Conservation (phyloP, 2,113 vertebrate species). For the Xiphophorus hellerii region DNA sequence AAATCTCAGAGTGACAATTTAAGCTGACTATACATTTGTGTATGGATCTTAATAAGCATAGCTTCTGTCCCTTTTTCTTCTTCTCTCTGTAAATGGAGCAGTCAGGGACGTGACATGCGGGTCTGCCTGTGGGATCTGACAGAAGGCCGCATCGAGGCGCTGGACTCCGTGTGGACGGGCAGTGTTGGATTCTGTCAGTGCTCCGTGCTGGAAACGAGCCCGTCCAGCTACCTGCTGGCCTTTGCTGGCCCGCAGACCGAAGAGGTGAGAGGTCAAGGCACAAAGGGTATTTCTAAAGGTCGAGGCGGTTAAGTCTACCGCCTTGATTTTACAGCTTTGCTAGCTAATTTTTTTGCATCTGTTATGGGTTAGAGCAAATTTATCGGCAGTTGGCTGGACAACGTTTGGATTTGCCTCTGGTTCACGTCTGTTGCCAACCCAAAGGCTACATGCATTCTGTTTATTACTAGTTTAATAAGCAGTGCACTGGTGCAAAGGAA, state of each 20-base stretch:
- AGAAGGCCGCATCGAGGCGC: constrained; percentile 82
- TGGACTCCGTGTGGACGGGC: constrained; percentile 81
- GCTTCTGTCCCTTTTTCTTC: background rate
- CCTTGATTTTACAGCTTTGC: too few relatives aligned
- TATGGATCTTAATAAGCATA: background rate
- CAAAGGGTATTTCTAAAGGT: background rate
- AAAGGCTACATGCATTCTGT: too few relatives aligned
- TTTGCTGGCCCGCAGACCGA: constrained; percentile 81
- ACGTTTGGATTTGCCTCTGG: too few relatives aligned
- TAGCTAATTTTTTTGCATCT: too few relatives aligned
- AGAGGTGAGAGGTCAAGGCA: constrained; percentile 82
- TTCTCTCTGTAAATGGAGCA: constrained; percentile 58
- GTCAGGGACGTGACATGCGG: constrained; percentile 91
- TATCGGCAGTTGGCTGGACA: too few relatives aligned
- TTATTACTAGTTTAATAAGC: too few relatives aligned
- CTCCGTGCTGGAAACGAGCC: constrained; percentile 75
- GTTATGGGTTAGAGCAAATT: too few relatives aligned
- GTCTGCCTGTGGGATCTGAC: constrained; percentile 89
- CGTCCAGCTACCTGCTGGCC: constrained; percentile 81
- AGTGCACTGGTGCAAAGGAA: too few relatives aligned
- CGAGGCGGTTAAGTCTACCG: too few relatives aligned
- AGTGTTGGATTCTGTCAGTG: constrained; percentile 91
- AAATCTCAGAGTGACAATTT: background rate
- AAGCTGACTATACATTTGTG: background rate
- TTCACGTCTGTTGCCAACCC: too few relatives aligned